Conservation (phyloP, 1,140 invertebrate genomes). For the Panonychus citri region DNA sequence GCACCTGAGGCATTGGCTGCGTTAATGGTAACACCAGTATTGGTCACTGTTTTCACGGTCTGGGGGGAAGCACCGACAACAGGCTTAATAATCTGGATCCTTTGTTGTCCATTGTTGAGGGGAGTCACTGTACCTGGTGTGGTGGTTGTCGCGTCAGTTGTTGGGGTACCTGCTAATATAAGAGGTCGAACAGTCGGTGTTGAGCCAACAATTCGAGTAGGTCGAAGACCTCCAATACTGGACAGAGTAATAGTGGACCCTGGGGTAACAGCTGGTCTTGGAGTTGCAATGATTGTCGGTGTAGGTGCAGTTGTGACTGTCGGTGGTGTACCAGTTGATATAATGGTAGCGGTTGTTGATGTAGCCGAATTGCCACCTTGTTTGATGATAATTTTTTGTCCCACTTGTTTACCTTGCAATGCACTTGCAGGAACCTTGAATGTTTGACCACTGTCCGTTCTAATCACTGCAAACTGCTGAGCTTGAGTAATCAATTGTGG, state of each 20-base stretch:
- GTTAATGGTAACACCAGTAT: background rate
- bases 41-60: background rate
- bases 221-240: background rate
- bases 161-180: background rate
- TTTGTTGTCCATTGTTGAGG: background rate
- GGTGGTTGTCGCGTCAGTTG: background rate
- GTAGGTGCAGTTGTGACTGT: background rate
- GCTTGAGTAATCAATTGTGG: background rate
- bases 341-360: background rate
- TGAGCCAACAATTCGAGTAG: background rate
- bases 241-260: background rate
- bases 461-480: constrained; percentile 3
- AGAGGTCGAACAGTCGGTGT: background rate
- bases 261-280: background rate
- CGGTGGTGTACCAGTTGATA: background rate
- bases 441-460: constrained; percentile 18
- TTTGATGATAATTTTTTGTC: constrained; percentile 48
- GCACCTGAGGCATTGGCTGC: background rate
- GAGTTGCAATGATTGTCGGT: background rate
- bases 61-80: background rate
- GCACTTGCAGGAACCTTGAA: constrained; percentile 24
- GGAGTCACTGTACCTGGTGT: background rate
- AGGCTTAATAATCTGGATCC: constrained; percentile 1
- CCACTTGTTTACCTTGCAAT: constrained; percentile 52
- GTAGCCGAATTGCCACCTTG: constrained; percentile 3